These are phyloP conservation scores for Rhysida immarginata DNA, from an alignment of 1,140 invertebrate genomes.

Conservation along the genomic window DNA sequence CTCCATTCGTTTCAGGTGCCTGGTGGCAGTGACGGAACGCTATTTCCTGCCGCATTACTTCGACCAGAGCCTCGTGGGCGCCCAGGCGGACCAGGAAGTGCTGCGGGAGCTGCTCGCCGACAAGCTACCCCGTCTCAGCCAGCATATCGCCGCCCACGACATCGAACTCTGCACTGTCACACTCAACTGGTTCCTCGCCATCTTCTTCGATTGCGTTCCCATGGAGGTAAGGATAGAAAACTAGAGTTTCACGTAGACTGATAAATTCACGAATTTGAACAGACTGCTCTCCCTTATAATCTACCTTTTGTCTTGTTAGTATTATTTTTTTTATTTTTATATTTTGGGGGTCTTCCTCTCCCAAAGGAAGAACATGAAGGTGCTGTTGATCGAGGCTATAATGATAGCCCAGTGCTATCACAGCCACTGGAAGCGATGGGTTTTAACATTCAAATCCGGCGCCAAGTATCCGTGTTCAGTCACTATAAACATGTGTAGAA, in stretches of 20 bases:
- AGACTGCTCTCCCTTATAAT: too few species aligned
- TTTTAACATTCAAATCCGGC: too few species aligned
- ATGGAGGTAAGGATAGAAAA: conserved; percentile 30
- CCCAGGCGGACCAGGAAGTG: conserved; percentile 36
- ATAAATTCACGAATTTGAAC: too few species aligned
- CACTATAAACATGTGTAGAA: too few species aligned
- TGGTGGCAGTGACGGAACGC: conserved; percentile 36
- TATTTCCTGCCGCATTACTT: conserved; percentile 36
- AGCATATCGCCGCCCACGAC: conserved; percentile 33
- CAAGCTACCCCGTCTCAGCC: conserved; percentile 30
- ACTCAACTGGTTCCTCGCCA: conserved; percentile 39
- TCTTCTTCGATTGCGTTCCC: conserved; percentile 39
- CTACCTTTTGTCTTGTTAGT: too few species aligned
- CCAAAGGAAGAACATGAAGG: too few species aligned
- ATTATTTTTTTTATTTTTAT: too few species aligned
- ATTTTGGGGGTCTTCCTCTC: too few species aligned
- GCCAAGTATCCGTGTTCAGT: too few species aligned
- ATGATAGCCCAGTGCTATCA: too few species aligned
- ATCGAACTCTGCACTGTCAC: conserved; percentile 38
- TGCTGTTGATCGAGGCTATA: too few species aligned
- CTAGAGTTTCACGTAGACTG: not conserved
- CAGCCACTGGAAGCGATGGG: too few species aligned
- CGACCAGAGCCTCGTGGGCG: conserved; percentile 35
- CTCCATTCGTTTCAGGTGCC: conserved; percentile 25
- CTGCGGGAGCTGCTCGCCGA: conserved; percentile 33